These are phyloP conservation scores for Eptesicus fuscus DNA, from an alignment of 2,113 vertebrate species.

Conservation along the genomic window DNA sequence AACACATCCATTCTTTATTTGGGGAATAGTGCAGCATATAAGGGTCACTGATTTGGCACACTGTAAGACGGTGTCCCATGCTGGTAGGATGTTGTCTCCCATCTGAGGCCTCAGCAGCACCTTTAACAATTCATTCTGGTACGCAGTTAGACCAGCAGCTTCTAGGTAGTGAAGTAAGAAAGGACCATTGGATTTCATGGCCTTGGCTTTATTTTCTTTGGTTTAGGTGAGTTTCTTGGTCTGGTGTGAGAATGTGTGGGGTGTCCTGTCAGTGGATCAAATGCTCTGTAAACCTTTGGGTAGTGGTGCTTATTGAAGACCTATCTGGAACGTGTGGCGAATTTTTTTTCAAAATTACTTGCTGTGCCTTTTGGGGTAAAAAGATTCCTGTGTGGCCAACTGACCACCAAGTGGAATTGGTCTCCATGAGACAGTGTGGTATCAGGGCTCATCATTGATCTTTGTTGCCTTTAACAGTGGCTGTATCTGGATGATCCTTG, in stretches of 20 bases:
- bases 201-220: neutral
- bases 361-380: neutral
- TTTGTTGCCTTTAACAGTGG: neutral
- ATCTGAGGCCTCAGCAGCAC: neutral
- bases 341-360: neutral
- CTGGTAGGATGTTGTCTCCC: neutral
- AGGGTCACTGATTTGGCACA: neutral
- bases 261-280: neutral
- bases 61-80: neutral
- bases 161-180: neutral
- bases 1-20: neutral
- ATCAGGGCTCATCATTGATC: neutral
- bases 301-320: neutral
- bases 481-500: neutral
- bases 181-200: neutral
- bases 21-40: neutral
- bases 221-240: neutral
- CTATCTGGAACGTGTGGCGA: neutral
- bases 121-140: neutral
- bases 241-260: neutral
- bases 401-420: neutral
- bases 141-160: neutral
- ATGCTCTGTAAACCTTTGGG: neutral
- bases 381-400: neutral
- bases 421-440: neutral